phyloP scores from a whole-genome alignment of 2,888 invertebrate genomes.

The Nomada goodeniana region DNA sequence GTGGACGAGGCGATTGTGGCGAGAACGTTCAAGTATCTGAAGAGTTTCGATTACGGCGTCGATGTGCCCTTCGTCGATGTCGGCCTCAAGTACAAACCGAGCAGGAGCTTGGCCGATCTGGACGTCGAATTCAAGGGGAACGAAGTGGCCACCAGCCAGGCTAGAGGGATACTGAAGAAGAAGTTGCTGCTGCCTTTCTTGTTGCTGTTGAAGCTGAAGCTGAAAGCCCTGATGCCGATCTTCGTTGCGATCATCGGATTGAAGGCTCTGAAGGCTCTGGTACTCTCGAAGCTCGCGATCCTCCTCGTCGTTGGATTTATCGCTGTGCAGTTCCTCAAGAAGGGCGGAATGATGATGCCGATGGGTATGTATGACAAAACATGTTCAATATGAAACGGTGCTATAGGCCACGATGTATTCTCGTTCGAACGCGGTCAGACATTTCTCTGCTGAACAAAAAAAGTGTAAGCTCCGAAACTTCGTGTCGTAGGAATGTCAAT shows the following conservation, averaged over 20 bases:
- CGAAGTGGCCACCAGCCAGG: constrained; percentile 82
- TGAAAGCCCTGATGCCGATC: constrained; percentile 94
- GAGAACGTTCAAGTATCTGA: constrained; percentile 89
- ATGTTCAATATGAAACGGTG: background rate
- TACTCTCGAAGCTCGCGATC: constrained; percentile 93
- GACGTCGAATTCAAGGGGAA: constrained; percentile 82
- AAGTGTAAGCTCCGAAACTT: constrained; percentile 31
- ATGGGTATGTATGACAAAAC: constrained; percentile 74
- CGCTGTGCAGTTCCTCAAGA: constrained; percentile 91
- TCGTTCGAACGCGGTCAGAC: background rate
- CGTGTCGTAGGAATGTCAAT: constrained; percentile 88
- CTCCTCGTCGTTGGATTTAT: constrained; percentile 92
- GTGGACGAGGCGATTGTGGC: constrained; percentile 90
- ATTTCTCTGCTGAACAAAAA: background rate
- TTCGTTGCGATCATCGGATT: constrained; percentile 91
- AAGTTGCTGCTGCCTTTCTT: constrained; percentile 92
- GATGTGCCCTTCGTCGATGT: constrained; percentile 87
- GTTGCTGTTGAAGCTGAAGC: constrained; percentile 92
- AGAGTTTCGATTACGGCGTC: constrained; percentile 90
- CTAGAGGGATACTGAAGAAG: constrained; percentile 92
- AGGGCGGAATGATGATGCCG: constrained; percentile 87
- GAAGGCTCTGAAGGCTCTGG: constrained; percentile 93
- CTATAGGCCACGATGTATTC: no score
- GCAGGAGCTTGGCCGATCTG: constrained; percentile 82
- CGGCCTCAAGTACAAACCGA: constrained; percentile 80